phyloP scores from a whole-genome alignment of 1,140 invertebrate genomes.

The Drosophila melanica region DNA sequence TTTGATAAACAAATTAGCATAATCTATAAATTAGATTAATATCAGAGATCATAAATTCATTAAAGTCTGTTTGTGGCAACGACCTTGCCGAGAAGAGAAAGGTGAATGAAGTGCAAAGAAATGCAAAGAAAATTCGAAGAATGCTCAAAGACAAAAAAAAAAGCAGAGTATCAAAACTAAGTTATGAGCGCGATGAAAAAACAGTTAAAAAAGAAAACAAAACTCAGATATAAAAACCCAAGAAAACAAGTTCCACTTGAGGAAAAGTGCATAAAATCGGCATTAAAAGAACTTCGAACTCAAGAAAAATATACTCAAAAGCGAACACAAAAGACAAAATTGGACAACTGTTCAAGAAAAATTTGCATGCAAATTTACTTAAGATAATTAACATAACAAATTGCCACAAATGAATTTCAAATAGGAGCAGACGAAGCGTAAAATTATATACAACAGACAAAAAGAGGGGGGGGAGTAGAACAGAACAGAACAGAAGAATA shows the following conservation, averaged over 20 bases:
- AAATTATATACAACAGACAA: slow-evolving; percentile 23
- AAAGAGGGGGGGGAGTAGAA: no score
- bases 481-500: slow-evolving; percentile 9
- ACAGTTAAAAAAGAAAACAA: slow-evolving; percentile 12
- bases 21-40: slow-evolving; percentile 37
- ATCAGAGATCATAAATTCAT: slow-evolving; percentile 24
- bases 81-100: slow-evolving; percentile 24
- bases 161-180: slow-evolving; percentile 1
- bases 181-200: slow-evolving; percentile 24
- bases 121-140: slow-evolving; percentile 16
- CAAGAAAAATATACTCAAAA: neutral
- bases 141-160: slow-evolving; percentile 7
- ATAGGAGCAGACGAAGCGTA: slow-evolving; percentile 37
- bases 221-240: neutral
- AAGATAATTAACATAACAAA: slow-evolving; percentile 40
- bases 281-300: slow-evolving; percentile 7
- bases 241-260: neutral
- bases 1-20: slow-evolving; percentile 37
- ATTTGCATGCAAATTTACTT: slow-evolving; percentile 43
- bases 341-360: slow-evolving; percentile 10
- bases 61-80: slow-evolving; percentile 32
- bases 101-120: slow-evolving; percentile 21
- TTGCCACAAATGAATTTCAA: slow-evolving; percentile 39
- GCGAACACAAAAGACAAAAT: neutral
- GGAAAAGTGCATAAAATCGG: slow-evolving; percentile 10